Evolutionary conservation across 2,797 vertebrate species (phyloP).

Genomic region (Tokudaia muenninki): DNA sequence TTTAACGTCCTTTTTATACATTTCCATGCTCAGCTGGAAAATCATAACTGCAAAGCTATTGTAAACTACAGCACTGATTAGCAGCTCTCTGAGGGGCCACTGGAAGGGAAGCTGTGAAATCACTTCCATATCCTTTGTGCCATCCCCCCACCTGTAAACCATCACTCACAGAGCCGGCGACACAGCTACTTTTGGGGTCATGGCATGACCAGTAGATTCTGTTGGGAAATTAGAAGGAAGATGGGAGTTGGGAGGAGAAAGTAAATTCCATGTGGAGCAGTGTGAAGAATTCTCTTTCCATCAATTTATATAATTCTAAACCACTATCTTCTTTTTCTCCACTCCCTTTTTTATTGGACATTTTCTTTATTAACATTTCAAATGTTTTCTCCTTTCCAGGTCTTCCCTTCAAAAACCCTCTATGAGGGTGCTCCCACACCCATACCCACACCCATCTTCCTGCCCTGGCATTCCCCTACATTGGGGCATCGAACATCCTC

Average conservation of each 20-base stretch:
- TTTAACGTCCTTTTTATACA: not conserved
- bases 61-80: not conserved
- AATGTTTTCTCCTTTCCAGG: too few relatives aligned
- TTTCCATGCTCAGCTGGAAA: not conserved
- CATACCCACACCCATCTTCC: too few relatives aligned
- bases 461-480: too few relatives aligned
- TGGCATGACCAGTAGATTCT: not conserved
- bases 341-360: too few relatives aligned
- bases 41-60: not conserved
- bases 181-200: not conserved
- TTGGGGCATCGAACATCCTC: too few relatives aligned
- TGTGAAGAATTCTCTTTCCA: constrained; percentile 7
- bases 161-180: not conserved
- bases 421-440: too few relatives aligned
- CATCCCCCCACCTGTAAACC: not conserved
- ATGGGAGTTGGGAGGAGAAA: not conserved
- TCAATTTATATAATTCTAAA: not conserved
- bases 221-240: not conserved
- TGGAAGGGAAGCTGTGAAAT: not conserved
- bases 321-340: not conserved
- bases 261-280: not conserved
- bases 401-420: too few relatives aligned
- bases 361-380: too few relatives aligned
- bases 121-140: rapidly evolving
- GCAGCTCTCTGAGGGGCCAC: not conserved